Percentiles rank a stretch among this genome's conserved stretches.
phyloP scores from a whole-genome alignment of 2,888 invertebrate species.

The Parapristionchus giblindavisi region DNA sequence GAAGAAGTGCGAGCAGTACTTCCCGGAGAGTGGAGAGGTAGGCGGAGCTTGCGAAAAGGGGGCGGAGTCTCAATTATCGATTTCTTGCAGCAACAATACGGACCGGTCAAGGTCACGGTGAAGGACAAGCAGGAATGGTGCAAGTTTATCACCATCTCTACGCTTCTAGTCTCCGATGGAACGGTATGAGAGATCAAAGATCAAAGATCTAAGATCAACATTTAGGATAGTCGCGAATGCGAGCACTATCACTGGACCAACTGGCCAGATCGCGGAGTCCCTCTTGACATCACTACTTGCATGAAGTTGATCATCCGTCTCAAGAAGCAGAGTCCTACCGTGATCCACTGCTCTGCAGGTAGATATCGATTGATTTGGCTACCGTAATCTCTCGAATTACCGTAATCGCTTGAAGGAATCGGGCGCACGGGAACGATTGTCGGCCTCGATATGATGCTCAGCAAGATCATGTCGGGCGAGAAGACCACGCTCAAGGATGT shows the following conservation, averaged over 20 bases:
- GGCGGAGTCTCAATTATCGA: not conserved
- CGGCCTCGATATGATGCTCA: slow-evolving; percentile 54
- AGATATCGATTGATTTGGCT: not conserved
- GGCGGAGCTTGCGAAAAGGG: not conserved
- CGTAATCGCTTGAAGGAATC: slow-evolving; percentile 44
- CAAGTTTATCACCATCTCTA: not conserved
- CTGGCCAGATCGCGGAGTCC: slow-evolving; percentile 26
- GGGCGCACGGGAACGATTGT: slow-evolving; percentile 64
- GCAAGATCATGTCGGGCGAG: slow-evolving; percentile 48
- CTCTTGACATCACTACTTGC: not conserved
- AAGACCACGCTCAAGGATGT: slow-evolving; percentile 43
- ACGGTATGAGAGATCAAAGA: not conserved
- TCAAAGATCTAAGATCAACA: too few relatives aligned
- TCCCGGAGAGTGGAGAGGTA: slow-evolving; percentile 13
- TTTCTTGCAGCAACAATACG: not conserved
- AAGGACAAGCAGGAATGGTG: not conserved
- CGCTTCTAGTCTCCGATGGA: slow-evolving; percentile 26
- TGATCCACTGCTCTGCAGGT: slow-evolving; percentile 27
- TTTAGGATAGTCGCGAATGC: not conserved
- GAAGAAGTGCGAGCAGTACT: slow-evolving; percentile 40
- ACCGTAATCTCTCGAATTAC: not conserved
- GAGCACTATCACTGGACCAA: slow-evolving; percentile 27
- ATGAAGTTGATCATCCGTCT: not conserved
- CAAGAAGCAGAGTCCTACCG: not conserved
- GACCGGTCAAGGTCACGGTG: slow-evolving; percentile 12